A percentile compares a stretch with the other conserved stretches of the same genome.
These are phyloP conservation scores for Hemitrygon akajei DNA, from an alignment of 2,797 vertebrate genomes.

Conservation along the genomic window DNA sequence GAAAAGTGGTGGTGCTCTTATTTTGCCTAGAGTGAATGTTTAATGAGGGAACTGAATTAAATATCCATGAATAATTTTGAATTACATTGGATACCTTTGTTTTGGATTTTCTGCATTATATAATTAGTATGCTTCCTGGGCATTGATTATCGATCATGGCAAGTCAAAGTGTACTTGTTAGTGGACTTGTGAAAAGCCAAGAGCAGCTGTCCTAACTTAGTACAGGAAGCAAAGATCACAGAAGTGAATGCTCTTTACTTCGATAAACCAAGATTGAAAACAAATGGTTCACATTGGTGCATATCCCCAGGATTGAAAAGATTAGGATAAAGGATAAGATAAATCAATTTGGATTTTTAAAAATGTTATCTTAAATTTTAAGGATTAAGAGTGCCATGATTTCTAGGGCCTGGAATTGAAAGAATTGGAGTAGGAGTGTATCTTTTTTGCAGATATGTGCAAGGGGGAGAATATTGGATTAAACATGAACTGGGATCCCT, in stretches of 20 bases:
- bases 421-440: not conserved
- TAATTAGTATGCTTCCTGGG: not conserved
- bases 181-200: not conserved
- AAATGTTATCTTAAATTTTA: not conserved
- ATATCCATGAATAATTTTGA: not conserved
- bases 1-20: not conserved
- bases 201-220: not conserved
- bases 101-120: not conserved
- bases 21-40: not conserved
- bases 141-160: not conserved
- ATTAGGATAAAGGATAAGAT: not conserved
- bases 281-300: not conserved
- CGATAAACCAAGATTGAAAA: not conserved
- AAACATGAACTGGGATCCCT: not conserved
- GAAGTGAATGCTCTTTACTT: not conserved
- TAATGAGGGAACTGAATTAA: not conserved
- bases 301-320: not conserved
- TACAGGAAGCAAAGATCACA: not conserved
- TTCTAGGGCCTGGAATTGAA: not conserved
- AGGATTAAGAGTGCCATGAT: not conserved
- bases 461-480: too few relatives aligned
- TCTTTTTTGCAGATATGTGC: not conserved
- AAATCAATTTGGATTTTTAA: not conserved
- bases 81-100: constrained; percentile 6
- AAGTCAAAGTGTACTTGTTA: not conserved